Base-by-base conservation (phyloP, 2,888 invertebrate species). In the Spisula subtruncata region DNA sequence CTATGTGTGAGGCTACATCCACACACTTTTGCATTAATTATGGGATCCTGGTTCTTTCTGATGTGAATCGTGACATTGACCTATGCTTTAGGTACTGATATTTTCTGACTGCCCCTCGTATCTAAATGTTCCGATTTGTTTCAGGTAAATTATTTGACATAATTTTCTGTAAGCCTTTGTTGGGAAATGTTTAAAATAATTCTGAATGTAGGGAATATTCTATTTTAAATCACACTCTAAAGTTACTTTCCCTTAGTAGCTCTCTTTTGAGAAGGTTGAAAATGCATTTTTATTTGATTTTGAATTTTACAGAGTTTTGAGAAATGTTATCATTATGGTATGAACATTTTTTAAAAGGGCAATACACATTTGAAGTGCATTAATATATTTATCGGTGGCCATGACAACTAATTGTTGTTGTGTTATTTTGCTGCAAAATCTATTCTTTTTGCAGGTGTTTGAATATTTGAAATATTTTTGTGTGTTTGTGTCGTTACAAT, bases 311-410 rank as follows among this genome's bases (percentile, higher is more conserved):
- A 51, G 1, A 14, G 51, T 51, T 16, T 8, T 66, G 25, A n/a
- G n/a, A 60, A 60, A 60, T 20, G 25, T 60, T 0, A 66, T n/a
- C 25, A n/a, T 66, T 0, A n/a, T 66, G 60, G n/a, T n/a, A n/a
- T n/a, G n/a, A n/a, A n/a, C n/a, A n/a, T n/a, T 12, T 66, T 66
- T 6, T 25, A 66, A 60, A 66, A 66, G 20, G 60, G 60, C 60
- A 66, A 25, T 66, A 25, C 25, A 66, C 25, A 66, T 66, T 66
- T 25, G 20, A 66, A 66, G 60, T 66, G 60, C 60, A 66, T 66
- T 66, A 8, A 25, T 66, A n/a, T n/a, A n/a, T 66, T n/a, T n/a
- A n/a, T 25, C 10, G 10, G 25, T 66, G 10, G 20, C n/a, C 25
- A 25, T 66, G 60, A 66, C 20, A 66, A 66, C n/a, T 25, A 6